These are phyloP conservation scores for Pachycephus smyrnensis DNA, from an alignment of 2,888 invertebrate genomes.

Conservation along the genomic window DNA sequence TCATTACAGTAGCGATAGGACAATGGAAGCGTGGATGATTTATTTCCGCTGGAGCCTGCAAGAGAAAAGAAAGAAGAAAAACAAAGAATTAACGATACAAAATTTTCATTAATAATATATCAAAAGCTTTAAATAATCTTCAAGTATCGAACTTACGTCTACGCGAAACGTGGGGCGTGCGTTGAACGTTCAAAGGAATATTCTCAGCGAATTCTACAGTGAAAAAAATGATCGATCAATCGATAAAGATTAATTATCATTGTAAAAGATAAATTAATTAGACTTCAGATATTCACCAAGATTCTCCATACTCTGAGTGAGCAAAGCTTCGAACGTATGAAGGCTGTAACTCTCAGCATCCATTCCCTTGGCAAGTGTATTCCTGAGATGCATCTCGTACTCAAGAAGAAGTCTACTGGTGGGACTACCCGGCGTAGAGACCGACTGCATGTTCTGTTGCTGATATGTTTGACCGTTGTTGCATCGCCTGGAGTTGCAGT, in stretches of 20 bases:
- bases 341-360: slow-evolving; percentile 95
- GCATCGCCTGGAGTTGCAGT: slow-evolving; percentile 68
- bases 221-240: slow-evolving; percentile 15
- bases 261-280: slow-evolving; percentile 11
- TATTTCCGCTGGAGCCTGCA: slow-evolving; percentile 78
- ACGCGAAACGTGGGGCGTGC: slow-evolving; percentile 86
- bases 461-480: slow-evolving; percentile 69
- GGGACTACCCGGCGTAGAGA: slow-evolving; percentile 82
- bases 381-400: slow-evolving; percentile 93
- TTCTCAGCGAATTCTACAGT: slow-evolving; percentile 87
- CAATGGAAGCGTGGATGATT: slow-evolving; percentile 85
- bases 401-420: slow-evolving; percentile 87
- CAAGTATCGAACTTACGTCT: slow-evolving; percentile 77
- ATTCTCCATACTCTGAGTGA: slow-evolving; percentile 96
- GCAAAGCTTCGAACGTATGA: slow-evolving; percentile 91
- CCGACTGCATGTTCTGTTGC: slow-evolving; percentile 51
- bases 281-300: slow-evolving; percentile 74
- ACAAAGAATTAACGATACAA: neutral
- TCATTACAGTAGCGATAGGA: slow-evolving; percentile 77
- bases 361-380: slow-evolving; percentile 94
- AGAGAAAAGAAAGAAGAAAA: slow-evolving; percentile 14
- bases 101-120: neutral
- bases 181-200: slow-evolving; percentile 84
- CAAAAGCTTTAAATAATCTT: neutral
- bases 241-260: neutral